Percentiles rank a stretch among this genome's conserved stretches.
Evolutionary conservation across 2,797 vertebrate species (phyloP).

Genomic region (Psittacula derbiana): DNA sequence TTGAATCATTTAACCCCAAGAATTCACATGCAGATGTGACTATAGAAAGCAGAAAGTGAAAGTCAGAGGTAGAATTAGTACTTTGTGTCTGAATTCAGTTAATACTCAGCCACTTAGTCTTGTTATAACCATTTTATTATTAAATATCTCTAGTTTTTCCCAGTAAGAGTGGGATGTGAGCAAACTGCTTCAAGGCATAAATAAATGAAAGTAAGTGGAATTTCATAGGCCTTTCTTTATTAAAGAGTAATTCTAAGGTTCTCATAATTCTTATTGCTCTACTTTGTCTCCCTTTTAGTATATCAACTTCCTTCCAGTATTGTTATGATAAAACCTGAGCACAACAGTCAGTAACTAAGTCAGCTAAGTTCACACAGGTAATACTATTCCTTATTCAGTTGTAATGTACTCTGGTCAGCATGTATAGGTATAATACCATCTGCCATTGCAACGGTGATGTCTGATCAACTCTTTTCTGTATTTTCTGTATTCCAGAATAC

Average conservation of each 20-base stretch:
- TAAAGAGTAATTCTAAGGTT: neutral
- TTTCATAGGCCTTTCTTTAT: neutral
- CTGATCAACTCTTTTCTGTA: neutral
- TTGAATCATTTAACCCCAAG: neutral
- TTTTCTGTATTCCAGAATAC: neutral
- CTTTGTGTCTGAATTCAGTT: neutral
- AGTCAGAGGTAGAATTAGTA: neutral
- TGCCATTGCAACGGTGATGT: neutral
- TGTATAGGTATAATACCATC: neutral
- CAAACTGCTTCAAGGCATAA: neutral
- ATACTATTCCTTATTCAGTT: neutral
- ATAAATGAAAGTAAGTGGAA: neutral
- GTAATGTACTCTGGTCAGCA: neutral
- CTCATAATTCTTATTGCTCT: neutral
- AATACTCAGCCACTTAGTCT: neutral
- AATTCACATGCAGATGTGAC: neutral
- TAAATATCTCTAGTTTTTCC: neutral
- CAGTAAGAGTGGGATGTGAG: neutral
- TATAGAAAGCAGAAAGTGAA: neutral
- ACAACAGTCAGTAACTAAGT: neutral
- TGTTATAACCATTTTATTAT: neutral
- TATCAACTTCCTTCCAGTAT: neutral
- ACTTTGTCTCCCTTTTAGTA: neutral
- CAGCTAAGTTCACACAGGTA: neutral
- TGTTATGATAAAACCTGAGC: neutral